phyloP scores from a whole-genome alignment of 92 coral and sea anemone species.

The Porites lobata region DNA sequence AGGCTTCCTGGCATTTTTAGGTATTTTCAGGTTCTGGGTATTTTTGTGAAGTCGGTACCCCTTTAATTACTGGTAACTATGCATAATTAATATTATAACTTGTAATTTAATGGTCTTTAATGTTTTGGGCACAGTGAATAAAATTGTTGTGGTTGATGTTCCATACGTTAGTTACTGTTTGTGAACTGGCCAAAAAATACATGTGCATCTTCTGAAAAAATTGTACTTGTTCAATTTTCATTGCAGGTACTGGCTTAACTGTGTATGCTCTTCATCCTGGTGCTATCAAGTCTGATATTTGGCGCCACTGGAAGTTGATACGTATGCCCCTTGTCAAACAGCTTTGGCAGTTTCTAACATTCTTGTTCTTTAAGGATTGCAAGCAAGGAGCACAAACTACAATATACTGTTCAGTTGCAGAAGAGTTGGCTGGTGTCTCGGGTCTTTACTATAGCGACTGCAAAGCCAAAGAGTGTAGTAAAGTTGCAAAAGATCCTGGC shows the following conservation, averaged over 20 bases:
- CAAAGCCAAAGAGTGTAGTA: conserved; percentile 48
- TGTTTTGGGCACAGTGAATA: no score
- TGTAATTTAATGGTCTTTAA: no score
- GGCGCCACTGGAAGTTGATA: conserved; percentile 12
- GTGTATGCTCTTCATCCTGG: conserved; percentile 85
- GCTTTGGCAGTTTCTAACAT: conserved; percentile 11
- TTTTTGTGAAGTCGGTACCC: no score
- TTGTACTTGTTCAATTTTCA: not conserved
- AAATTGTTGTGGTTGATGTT: no score
- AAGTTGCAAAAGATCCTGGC: conserved; percentile 70
- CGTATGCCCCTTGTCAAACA: conserved; percentile 19
- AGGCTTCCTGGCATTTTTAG: no score
- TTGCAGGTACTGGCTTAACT: conserved; percentile 76
- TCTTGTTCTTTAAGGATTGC: conserved; percentile 54
- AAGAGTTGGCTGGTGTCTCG: conserved; percentile 67
- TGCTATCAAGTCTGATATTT: conserved; percentile 61
- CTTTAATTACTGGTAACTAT: no score
- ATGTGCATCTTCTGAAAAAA: no score
- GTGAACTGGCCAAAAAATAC: no score
- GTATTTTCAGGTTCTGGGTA: no score
- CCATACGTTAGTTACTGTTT: no score
- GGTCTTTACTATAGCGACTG: conserved; percentile 84
- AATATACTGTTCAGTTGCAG: conserved; percentile 83
- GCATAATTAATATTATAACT: no score
- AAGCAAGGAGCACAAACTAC: conserved; percentile 87